These are phyloP conservation scores for Harpalus rufipes DNA, from an alignment of 2,888 invertebrate species.

Conservation along the genomic window DNA sequence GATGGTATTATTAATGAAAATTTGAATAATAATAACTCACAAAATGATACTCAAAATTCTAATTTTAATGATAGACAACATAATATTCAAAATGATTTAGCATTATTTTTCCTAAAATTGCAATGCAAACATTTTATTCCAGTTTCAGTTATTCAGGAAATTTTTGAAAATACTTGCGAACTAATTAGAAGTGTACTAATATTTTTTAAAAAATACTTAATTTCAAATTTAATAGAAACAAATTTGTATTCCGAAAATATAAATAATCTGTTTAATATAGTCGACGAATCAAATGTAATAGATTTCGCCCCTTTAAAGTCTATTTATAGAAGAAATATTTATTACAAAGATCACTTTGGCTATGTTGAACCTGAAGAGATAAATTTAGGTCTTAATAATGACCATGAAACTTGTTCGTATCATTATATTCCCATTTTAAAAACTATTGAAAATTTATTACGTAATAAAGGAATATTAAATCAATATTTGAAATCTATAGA, in stretches of 20 bases:
- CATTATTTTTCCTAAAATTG: no score
- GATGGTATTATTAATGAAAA: no score
- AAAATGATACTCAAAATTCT: no score
- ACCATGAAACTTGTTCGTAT: conserved; percentile 1
- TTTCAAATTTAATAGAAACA: not conserved
- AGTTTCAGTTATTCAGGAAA: no score
- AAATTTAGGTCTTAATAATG: not conserved
- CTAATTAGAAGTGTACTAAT: no score
- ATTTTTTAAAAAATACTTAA: not conserved
- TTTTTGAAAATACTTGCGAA: no score
- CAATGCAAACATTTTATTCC: no score
- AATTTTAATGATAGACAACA: no score
- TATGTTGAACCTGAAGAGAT: conserved; percentile 12
- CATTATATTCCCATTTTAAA: not conserved
- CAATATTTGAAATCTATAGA: not conserved
- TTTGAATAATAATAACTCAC: no score
- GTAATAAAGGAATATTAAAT: not conserved
- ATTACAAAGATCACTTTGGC: conserved; percentile 2
- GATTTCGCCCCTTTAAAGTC: not conserved
- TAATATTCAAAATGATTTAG: no score
- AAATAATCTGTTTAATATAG: not conserved
- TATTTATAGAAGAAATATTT: conserved; percentile 7
- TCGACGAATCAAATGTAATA: not conserved
- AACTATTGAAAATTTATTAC: not conserved
- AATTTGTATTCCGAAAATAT: not conserved